Conservation (phyloP, 2,113 vertebrate genomes). For the Origma solitaria region DNA sequence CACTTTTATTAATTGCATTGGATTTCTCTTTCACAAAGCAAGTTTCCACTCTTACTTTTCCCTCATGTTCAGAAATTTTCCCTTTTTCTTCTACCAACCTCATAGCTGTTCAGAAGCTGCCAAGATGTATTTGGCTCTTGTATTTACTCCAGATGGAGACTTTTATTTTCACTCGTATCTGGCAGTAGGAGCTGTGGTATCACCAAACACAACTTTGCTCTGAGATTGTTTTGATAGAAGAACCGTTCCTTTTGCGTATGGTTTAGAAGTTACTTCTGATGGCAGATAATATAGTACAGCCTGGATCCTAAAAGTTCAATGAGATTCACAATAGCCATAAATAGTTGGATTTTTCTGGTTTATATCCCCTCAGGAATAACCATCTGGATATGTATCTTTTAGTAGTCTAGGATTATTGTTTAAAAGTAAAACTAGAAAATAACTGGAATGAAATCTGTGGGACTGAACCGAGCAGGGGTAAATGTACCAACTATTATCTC, state of each 20-base stretch:
- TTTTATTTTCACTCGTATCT: constrained; percentile 16
- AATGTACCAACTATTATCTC: background rate
- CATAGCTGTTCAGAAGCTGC: background rate
- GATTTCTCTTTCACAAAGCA: background rate
- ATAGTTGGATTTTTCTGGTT: background rate
- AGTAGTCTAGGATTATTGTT: background rate
- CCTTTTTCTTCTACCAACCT: background rate
- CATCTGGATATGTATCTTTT: background rate
- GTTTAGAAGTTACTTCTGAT: background rate
- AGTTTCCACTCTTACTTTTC: background rate
- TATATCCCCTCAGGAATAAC: background rate
- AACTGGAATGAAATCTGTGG: background rate
- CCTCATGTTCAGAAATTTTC: background rate
- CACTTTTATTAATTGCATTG: background rate
- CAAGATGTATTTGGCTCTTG: constrained; percentile 12
- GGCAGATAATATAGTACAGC: background rate
- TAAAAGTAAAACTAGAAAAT: background rate
- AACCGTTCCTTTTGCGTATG: background rate
- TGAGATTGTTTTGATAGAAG: constrained; percentile 2
- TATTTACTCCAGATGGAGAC: constrained; percentile 8
- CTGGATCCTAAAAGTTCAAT: background rate
- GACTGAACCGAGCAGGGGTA: background rate
- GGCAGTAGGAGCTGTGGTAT: background rate
- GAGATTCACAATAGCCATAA: background rate
- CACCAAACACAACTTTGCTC: constrained; percentile 7